Evolutionary conservation across 2,113 vertebrate genomes (phyloP).

Genomic region (Tursiops truncatus): DNA sequence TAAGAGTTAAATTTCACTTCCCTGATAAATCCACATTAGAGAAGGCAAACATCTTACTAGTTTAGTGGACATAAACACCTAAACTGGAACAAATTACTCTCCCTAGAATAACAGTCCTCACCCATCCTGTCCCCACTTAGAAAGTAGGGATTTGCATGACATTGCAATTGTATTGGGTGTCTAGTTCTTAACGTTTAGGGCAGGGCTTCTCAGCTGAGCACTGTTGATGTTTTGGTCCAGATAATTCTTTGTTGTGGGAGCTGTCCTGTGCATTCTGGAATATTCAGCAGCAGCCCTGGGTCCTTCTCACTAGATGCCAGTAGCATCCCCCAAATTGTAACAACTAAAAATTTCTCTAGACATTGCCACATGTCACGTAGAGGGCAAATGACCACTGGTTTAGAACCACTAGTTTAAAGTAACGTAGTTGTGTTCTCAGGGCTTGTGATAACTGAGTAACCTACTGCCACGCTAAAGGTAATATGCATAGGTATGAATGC

Average conservation of each 20-base stretch:
- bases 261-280: not conserved
- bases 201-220: not conserved
- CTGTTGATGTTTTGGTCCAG: not conserved
- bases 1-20: not conserved
- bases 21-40: not conserved
- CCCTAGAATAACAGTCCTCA: not conserved
- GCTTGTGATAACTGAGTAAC: not conserved
- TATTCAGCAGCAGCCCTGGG: not conserved
- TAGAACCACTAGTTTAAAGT: not conserved
- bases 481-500: not conserved
- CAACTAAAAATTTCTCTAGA: not conserved
- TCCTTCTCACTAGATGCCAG: not conserved
- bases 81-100: not conserved
- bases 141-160: not conserved
- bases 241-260: not conserved
- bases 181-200: not conserved
- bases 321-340: not conserved
- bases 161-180: not conserved
- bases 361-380: not conserved
- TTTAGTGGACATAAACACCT: not conserved
- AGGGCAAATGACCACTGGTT: not conserved
- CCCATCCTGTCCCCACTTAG: no score
- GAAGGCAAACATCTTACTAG: not conserved
- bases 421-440: not conserved
- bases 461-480: not conserved